Percentiles rank a stretch among this genome's conserved stretches.
These are phyloP conservation scores for Prorops nasuta DNA, from an alignment of 1,140 invertebrate species.

Conservation along the genomic window DNA sequence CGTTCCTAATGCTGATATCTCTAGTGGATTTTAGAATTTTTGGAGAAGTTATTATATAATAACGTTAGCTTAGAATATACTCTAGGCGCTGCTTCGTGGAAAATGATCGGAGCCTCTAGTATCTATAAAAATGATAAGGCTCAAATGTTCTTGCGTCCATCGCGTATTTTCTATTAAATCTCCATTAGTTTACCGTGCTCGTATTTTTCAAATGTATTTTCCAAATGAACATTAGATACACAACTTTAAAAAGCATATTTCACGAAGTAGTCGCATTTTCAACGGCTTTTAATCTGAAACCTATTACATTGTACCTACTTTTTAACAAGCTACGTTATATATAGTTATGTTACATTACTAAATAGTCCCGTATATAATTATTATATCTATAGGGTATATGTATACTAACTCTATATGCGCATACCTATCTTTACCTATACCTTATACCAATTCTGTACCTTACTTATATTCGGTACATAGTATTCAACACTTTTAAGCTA, in stretches of 20 bases:
- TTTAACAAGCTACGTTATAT: conserved; percentile 48
- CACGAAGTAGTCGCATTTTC: conserved; percentile 42
- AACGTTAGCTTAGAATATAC: conserved; percentile 26
- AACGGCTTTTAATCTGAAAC: conserved; percentile 44
- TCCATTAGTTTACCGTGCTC: too few species aligned
- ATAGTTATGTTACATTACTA: conserved; percentile 34
- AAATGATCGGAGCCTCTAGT: too few species aligned
- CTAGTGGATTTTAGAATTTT: conserved; percentile 12
- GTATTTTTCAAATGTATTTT: too few species aligned
- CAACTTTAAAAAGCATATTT: too few species aligned
- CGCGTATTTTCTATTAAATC: too few species aligned
- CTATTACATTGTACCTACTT: conserved; percentile 50
- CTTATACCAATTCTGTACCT: conserved; percentile 31
- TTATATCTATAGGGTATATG: conserved; percentile 50
- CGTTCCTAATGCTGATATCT: conserved; percentile 18
- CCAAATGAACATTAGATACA: too few species aligned
- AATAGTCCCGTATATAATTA: too few species aligned
- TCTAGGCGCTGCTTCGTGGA: neutral
- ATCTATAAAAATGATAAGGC: too few species aligned
- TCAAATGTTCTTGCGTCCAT: too few species aligned
- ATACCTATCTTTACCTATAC: conserved; percentile 41
- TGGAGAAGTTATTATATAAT: conserved; percentile 27
- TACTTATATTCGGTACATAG: conserved; percentile 44
- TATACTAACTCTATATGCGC: conserved; percentile 47
- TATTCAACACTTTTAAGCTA: conserved; percentile 52